Evolutionary conservation across 2,888 invertebrate genomes (phyloP).

Genomic region (Oscheius sp.): DNA sequence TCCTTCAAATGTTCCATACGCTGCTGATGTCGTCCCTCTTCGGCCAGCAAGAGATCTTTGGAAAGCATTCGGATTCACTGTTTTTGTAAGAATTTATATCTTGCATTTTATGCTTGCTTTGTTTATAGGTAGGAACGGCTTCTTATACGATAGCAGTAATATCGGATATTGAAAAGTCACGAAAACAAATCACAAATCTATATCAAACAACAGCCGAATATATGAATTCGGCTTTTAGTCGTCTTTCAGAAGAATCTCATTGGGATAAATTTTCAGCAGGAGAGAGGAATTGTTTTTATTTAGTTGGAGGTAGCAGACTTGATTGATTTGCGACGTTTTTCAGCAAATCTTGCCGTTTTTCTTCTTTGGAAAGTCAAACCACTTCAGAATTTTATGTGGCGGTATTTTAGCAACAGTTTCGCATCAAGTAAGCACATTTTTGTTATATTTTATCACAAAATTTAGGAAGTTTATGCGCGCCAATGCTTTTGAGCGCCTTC

Average conservation of each 20-base stretch:
- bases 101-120: not conserved
- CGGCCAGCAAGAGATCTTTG: conserved; percentile 48
- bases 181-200: not conserved
- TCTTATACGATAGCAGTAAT: conserved; percentile 23
- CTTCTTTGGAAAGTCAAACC: conserved; percentile 56
- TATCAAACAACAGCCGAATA: conserved; percentile 6
- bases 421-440: conserved; percentile 55
- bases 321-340: conserved; percentile 28
- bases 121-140: not conserved
- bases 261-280: conserved; percentile 42
- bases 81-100: conserved; percentile 37
- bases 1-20: not conserved
- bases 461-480: conserved; percentile 80
- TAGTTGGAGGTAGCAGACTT: conserved; percentile 39
- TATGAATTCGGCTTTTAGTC: conserved; percentile 10
- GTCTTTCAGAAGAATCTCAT: not conserved
- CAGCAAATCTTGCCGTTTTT: conserved; percentile 48
- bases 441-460: not conserved
- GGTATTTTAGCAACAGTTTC: conserved; percentile 66
- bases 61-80: conserved; percentile 55
- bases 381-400: conserved; percentile 58
- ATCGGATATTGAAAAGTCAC: conserved; percentile 19
- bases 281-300: conserved; percentile 41
- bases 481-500: conserved; percentile 92
- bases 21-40: conserved; percentile 49